These are phyloP conservation scores for Agrenia bidenticulata DNA, from an alignment of 2,888 invertebrate species.

Conservation along the genomic window DNA sequence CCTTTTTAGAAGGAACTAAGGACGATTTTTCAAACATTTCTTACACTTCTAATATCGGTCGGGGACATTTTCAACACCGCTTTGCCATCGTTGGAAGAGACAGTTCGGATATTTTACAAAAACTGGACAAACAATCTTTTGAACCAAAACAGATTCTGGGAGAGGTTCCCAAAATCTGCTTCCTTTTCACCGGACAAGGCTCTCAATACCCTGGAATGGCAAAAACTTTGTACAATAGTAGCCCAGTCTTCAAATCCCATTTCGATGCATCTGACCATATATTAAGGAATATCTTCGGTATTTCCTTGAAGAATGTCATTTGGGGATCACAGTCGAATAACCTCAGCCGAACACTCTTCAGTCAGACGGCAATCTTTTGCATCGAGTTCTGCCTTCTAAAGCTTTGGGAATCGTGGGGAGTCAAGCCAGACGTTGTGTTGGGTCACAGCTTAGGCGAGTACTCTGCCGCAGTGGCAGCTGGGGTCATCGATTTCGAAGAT, in stretches of 20 bases:
- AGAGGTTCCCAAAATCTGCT: conserved; percentile 7
- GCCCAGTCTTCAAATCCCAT: conserved; percentile 3
- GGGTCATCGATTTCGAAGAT: conserved; percentile 29
- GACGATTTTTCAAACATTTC: background rate
- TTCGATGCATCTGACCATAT: background rate
- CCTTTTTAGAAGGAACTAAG: background rate
- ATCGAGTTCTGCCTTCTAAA: conserved; percentile 24
- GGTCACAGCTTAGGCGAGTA: conserved; percentile 44
- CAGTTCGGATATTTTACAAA: background rate
- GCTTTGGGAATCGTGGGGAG: conserved; percentile 35
- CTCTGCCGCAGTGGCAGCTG: conserved; percentile 35
- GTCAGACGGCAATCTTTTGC: conserved; percentile 21
- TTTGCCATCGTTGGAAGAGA: background rate
- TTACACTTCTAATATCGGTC: conserved; percentile 13
- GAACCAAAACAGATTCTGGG: background rate
- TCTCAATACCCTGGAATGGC: conserved; percentile 12
- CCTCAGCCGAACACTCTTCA: conserved; percentile 14
- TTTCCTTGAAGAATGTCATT: background rate
- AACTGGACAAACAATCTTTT: background rate
- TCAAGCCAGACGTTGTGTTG: conserved; percentile 30
- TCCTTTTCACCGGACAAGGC: conserved; percentile 14
- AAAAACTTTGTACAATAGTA: background rate
- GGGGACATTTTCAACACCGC: conserved; percentile 18
- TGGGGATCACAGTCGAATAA: background rate
- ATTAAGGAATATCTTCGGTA: background rate